A percentile compares a stretch with the other conserved stretches of the same genome.
These are phyloP conservation scores for Uloborus plumipes DNA, from an alignment of 2,888 invertebrate genomes.

Conservation along the genomic window DNA sequence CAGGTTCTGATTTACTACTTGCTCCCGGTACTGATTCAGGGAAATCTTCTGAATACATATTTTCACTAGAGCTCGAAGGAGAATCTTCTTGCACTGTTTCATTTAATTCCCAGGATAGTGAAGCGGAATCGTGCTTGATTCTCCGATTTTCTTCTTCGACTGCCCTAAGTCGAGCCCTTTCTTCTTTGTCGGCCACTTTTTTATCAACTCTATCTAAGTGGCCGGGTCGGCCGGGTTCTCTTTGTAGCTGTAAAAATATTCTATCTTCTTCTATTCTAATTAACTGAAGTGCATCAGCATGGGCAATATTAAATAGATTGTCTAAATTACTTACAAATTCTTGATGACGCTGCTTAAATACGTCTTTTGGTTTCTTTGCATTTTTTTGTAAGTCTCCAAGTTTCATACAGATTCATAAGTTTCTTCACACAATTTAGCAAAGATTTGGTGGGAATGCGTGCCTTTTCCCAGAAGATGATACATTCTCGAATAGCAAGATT, in stretches of 20 bases:
- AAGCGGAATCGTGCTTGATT: not conserved
- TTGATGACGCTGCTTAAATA: not conserved
- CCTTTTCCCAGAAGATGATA: no score
- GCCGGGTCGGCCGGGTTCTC: not conserved
- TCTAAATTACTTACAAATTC: not conserved
- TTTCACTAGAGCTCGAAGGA: not conserved
- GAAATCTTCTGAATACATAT: no score
- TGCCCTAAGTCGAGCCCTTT: not conserved
- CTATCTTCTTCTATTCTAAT: not conserved
- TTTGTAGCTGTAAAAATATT: not conserved
- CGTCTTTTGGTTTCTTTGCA: no score
- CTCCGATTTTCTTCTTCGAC: not conserved
- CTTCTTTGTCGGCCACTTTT: not conserved
- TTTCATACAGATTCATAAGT: no score
- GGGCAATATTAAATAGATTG: not conserved
- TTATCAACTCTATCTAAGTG: not conserved
- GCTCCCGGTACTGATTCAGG: no score
- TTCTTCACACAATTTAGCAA: no score
- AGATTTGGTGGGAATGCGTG: no score
- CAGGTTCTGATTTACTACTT: no score
- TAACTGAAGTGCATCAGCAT: slow-evolving; percentile 5
- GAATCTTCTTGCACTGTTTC: not conserved
- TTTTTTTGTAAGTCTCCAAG: no score
- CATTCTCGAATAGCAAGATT: no score
- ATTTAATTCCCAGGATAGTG: not conserved